A percentile compares a stretch with the other conserved stretches of the same genome.
phyloP scores from a whole-genome alignment of 2,113 vertebrate species.

The Rhabdornis inornatus region DNA sequence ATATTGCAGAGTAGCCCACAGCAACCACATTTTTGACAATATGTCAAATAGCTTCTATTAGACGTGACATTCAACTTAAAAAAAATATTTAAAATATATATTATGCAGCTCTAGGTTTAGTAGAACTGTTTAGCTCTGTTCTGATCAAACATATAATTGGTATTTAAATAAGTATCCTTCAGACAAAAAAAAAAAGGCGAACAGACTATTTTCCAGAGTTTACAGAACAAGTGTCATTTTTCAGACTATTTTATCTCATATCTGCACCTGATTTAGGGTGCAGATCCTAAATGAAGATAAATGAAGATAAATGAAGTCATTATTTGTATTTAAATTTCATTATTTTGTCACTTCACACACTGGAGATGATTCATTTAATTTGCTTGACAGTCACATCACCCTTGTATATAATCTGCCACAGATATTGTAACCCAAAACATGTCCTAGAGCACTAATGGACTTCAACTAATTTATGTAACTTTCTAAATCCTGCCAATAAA shows the following conservation, averaged over 20 bases:
- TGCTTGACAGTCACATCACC: neutral
- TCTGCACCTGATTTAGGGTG: neutral
- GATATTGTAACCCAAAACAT: neutral
- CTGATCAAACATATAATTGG: neutral
- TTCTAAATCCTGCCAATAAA: conserved; percentile 16
- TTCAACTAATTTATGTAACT: conserved; percentile 29
- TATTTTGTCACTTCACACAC: neutral
- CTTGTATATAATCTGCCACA: neutral
- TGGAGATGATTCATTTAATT: neutral
- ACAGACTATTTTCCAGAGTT: neutral
- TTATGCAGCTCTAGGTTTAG: neutral
- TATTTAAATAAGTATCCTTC: neutral
- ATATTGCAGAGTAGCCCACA: neutral
- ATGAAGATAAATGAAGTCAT: neutral
- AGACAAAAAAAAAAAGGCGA: neutral
- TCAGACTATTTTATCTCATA: neutral
- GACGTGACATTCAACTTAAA: neutral
- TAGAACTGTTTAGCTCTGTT: neutral
- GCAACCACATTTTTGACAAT: neutral
- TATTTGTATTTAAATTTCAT: neutral
- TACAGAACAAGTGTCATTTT: neutral
- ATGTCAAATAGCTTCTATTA: neutral
- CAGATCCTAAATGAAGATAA: conserved; percentile 9
- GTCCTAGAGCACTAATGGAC: neutral
- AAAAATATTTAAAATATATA: neutral